Percentiles rank a stretch among this genome's conserved stretches.
These are phyloP conservation scores for Protodeltote pygarga DNA, from an alignment of 2,888 invertebrate species.

Conservation along the genomic window DNA sequence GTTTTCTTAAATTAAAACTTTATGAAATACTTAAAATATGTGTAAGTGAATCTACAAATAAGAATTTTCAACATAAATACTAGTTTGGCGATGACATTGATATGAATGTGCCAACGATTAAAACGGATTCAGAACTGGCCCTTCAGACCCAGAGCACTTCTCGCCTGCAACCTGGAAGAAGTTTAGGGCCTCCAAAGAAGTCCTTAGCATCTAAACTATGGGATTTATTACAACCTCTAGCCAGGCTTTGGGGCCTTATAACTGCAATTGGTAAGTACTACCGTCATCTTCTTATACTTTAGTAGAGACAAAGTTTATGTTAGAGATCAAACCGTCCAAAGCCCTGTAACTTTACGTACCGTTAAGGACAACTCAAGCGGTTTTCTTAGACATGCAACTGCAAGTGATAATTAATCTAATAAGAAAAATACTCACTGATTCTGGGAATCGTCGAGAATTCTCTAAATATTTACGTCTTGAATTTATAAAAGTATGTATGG, in stretches of 20 bases:
- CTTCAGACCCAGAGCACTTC: conserved; percentile 55
- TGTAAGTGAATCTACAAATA: conserved; percentile 21
- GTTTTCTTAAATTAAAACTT: neutral
- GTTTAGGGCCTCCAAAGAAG: conserved; percentile 62
- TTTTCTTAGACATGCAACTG: too few relatives aligned
- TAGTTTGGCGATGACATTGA: conserved; percentile 25
- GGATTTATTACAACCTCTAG: conserved; percentile 79
- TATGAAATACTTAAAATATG: conserved; percentile 5
- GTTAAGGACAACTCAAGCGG: too few relatives aligned
- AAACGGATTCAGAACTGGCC: conserved; percentile 58
- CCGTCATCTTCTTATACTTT: too few relatives aligned
- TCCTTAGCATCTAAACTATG: conserved; percentile 73
- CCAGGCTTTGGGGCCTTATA: conserved; percentile 79
- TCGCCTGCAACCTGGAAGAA: conserved; percentile 56
- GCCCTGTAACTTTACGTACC: too few relatives aligned
- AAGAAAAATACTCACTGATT: too few relatives aligned
- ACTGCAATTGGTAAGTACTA: conserved; percentile 76
- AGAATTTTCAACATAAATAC: conserved; percentile 17
- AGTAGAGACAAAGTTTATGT: too few relatives aligned
- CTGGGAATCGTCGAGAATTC: too few relatives aligned
- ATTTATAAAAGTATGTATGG: too few relatives aligned
- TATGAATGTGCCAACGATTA: conserved; percentile 64
- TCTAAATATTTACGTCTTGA: too few relatives aligned
- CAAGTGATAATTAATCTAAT: too few relatives aligned
- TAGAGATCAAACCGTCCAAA: too few relatives aligned